phyloP scores from a whole-genome alignment of 2,113 vertebrate genomes.

The Helogale parvula region DNA sequence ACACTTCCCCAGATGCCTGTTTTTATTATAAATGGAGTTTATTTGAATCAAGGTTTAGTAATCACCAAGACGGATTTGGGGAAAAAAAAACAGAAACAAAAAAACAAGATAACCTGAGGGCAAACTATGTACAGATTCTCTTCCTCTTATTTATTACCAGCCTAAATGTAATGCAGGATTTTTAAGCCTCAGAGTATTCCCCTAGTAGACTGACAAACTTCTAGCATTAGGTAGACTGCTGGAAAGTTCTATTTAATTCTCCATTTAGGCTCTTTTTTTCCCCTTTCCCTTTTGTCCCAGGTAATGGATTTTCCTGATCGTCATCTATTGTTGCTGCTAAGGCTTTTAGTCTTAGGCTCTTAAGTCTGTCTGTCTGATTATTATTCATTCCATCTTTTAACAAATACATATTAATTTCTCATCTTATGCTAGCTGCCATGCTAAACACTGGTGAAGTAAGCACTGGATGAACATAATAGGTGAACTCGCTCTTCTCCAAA shows the following conservation, averaged over 20 bases:
- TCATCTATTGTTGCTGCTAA: neutral
- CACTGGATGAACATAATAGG: neutral
- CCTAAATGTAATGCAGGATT: neutral
- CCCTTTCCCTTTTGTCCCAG: neutral
- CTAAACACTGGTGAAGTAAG: neutral
- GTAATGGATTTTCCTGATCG: neutral
- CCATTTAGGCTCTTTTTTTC: neutral
- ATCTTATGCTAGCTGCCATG: neutral
- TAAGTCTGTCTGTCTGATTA: neutral
- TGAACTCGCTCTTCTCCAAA: neutral
- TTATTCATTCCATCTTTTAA: constrained; percentile 19
- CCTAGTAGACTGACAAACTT: neutral
- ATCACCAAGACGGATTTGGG: neutral
- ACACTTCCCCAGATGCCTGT: neutral
- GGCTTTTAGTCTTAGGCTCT: neutral
- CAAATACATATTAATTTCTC: constrained; percentile 34
- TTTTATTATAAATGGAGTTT: neutral
- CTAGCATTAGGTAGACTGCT: neutral
- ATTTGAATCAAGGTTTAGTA: neutral
- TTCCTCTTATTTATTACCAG: neutral
- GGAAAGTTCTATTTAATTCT: neutral
- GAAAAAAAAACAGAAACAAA: neutral
- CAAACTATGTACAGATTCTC: neutral
- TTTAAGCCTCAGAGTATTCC: neutral
- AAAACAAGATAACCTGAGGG: neutral